Evolutionary conservation across 2,113 vertebrate species (phyloP), one percentile per base, ranked within the genome.

Genomic region (Leucosticte australis): DNA sequence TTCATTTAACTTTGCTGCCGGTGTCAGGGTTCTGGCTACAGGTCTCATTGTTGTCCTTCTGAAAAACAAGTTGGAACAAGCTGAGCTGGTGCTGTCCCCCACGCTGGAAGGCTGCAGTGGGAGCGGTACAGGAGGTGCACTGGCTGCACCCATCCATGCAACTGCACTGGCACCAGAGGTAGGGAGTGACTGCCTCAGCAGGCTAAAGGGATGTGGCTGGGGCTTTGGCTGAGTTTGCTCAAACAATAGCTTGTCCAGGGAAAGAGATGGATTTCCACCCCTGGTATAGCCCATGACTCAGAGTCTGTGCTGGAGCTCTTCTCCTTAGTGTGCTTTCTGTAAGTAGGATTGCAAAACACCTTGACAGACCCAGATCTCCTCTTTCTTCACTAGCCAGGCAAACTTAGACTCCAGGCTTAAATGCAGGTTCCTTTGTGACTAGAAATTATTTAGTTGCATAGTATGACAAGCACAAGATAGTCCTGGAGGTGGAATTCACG

Each of bases 221-320:
- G 85, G 75, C 79, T 96, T 90, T 93, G 87, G 76, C 80, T 94
- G 86, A 57, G 60, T 73, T 71, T 94, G 56, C 65, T 94, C 83
- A 94, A 92, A 86, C 83, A 94, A 46, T 65, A 33, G 83, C 75
- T 88, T 75, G 76, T 95, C 94, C 92, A 90, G 90, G 92, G 88
- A 93, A 57, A 76, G 95, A 92, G 93, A 68, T 0, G 13, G 41
- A 84, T 94, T 94, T 96, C 79, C 73, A 93, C 3, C 49, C 55
- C 41, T 68, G 33, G 31, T 63, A 30, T 26, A 64, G 76, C 64
- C 56, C 0, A 0, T 96, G 95, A 93, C 59, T 96, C 93, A 77
- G 83, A 59, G 80, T 41, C 53, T 20, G 3, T 24, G 65, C 62
- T 68, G 77, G 28, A 97, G 70, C 57, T 41, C 87, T 87, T 68